Evolutionary conservation across 2,797 vertebrate species (phyloP), one percentile per base, ranked within the genome.

Genomic region (Synanceia verrucosa): DNA sequence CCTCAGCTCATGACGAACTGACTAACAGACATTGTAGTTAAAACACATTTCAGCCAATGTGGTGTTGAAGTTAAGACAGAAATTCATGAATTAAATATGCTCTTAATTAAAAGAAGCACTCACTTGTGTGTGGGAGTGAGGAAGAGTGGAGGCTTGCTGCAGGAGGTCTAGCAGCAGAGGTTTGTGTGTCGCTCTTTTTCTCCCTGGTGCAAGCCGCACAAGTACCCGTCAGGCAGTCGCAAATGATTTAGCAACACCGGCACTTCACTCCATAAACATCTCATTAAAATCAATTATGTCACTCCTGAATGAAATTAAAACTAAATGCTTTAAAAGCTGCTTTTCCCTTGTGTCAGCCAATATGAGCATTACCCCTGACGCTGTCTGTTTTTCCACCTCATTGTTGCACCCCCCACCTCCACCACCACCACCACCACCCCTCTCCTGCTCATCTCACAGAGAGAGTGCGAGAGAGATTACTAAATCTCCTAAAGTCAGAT

Each of bases 361-460:
- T 96, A 95, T 95, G 95, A 94, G 93, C 91, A 94, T 94, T 95
- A 91, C 79, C 91, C 93, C 94, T 94, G 93, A 95, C 93, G 91
- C 92, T 60, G 90, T 94, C 95, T 94, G 33, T 79, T 87, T 86
- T 81, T 79, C 70, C 76, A 70, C 78, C 79, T 82, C 66, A 70
- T 78, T 85, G 74, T 70, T 68, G 66, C n/a, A n/a, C n/a, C n/a
- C n/a, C n/a, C n/a, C n/a, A n/a, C n/a, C n/a, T n/a, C n/a, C n/a
- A n/a, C n/a, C n/a, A n/a, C n/a, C n/a, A n/a, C n/a, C n/a, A n/a
- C n/a, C n/a, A n/a, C n/a, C n/a, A n/a, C n/a, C n/a, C n/a, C 37
- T 57, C 23, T 47, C 33, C 37, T 57, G 14, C 72, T 61, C 26
- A 41, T 63, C 58, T 34, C 39, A 34, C 75, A 88, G 73, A 93